phyloP scores from a whole-genome alignment of 1,140 invertebrate species.

The Bactericera cockerelli region DNA sequence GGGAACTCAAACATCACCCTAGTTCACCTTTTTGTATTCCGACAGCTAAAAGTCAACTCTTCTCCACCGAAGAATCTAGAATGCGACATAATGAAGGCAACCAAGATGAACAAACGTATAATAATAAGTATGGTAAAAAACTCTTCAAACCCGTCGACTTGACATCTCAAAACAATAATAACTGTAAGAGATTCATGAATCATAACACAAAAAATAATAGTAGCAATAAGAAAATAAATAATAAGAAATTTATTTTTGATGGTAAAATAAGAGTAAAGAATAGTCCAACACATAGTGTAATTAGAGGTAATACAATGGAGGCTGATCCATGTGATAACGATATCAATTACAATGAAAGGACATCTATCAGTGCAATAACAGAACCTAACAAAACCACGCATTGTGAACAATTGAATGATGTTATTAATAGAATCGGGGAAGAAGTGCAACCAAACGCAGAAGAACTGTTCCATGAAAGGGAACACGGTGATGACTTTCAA shows the following conservation, averaged over 20 bases:
- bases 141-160: not conserved
- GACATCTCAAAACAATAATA: not conserved
- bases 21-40: constrained; percentile 2
- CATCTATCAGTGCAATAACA: not conserved
- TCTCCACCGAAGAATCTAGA: not conserved
- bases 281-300: too few species aligned
- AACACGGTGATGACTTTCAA: not conserved
- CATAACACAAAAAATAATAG: not conserved
- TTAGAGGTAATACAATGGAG: too few species aligned
- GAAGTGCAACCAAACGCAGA: too few species aligned
- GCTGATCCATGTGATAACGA: too few species aligned
- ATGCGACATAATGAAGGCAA: not conserved
- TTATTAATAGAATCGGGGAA: too few species aligned
- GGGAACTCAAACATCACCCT: not conserved
- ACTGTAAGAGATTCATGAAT: not conserved
- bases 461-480: not conserved
- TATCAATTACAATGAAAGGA: not conserved
- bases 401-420: too few species aligned
- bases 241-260: too few species aligned
- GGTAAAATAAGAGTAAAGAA: too few species aligned
- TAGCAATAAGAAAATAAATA: too few species aligned
- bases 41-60: not conserved
- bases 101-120: not conserved
- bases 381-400: too few species aligned
- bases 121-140: not conserved